Base-by-base conservation (phyloP, 2,888 invertebrate species). In the Auanema freiburgensis region DNA sequence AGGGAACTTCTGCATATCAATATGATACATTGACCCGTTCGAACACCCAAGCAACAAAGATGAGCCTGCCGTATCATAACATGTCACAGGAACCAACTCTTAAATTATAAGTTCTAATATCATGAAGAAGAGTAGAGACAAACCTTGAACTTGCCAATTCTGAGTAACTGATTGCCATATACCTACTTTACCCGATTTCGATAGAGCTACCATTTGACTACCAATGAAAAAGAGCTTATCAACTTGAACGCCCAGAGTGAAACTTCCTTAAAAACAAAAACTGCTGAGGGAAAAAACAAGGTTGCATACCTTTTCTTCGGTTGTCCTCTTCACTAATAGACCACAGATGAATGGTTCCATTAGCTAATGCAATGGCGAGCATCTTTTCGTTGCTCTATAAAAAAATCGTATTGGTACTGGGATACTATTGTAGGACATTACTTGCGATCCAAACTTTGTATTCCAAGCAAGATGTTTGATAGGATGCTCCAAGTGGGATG, bases 121-220 rank as follows among this genome's bases (percentile, higher is more conserved):
- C 12, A 14, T 50, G n/a, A 12, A 16, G 24, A 41, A 14, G 50
- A 59, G 12, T 40, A 25, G 14, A 18, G 57, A 51, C 54, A 43
- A 6, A 78, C 73, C 77, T 67, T 81, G 81, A 46, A 86, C 86
- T 87, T 96, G 96, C 94, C 96, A 97, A 85, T 96, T 94, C 81
- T 95, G 94, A 0, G 95, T 94, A 90, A 95, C 95, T 0, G 95
- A 92, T 85, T 97, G 96, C 96, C 96, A 97, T n/a, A 97, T 96
- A 1, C 97, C 96, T 23, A 97, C 92, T 86, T 95, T 95, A 5
- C 93, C 93, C 8, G 90, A 90, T 1, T 91, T 90, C 50, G 93
- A 93, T 25, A 97, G 87, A 0, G 96, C 96, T n/a, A 98, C 97
- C 73, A 97, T 86, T 84, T 97, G 97, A 74, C 92, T 93, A 0